Conservation (phyloP, 2,113 vertebrate genomes). For the Urocynchramus pylzowi region DNA sequence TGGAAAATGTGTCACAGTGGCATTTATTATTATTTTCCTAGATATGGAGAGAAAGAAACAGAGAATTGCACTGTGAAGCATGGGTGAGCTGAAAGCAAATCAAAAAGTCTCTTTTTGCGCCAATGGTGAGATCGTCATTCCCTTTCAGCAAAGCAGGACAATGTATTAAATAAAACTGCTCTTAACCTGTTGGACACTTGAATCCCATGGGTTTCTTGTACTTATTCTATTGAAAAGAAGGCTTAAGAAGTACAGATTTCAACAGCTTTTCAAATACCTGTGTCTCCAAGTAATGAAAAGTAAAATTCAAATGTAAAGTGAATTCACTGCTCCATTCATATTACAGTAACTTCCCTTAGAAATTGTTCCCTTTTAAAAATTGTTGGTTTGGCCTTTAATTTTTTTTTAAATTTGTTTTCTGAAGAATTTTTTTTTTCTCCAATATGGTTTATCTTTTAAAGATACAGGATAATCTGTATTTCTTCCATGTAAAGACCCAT, state of each 20-base stretch:
- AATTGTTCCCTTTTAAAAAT: neutral
- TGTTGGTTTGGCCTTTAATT: neutral
- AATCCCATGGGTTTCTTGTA: constrained; percentile 43
- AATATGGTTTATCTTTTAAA: neutral
- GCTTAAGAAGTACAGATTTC: constrained; percentile 54
- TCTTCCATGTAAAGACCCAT: neutral
- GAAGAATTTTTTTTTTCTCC: neutral
- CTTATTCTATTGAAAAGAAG: constrained; percentile 41
- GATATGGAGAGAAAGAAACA: constrained; percentile 34
- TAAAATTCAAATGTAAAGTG: constrained; percentile 26
- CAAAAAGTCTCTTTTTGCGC: constrained; percentile 20
- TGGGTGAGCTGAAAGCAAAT: constrained; percentile 41
- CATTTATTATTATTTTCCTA: constrained; percentile 35
- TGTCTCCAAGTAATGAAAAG: neutral
- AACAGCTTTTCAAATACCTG: constrained; percentile 27
- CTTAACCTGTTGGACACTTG: constrained; percentile 54
- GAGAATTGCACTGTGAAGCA: constrained; percentile 27
- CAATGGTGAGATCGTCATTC: constrained; percentile 1
- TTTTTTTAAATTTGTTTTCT: neutral
- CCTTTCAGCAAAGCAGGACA: constrained; percentile 51
- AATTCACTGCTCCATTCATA: neutral
- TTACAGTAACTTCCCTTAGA: neutral
- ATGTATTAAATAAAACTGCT: constrained; percentile 52
- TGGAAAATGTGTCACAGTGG: constrained; percentile 49
- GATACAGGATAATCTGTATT: neutral